Evolutionary conservation across 1,140 invertebrate species (phyloP).

Genomic region (Heliconius congener): DNA sequence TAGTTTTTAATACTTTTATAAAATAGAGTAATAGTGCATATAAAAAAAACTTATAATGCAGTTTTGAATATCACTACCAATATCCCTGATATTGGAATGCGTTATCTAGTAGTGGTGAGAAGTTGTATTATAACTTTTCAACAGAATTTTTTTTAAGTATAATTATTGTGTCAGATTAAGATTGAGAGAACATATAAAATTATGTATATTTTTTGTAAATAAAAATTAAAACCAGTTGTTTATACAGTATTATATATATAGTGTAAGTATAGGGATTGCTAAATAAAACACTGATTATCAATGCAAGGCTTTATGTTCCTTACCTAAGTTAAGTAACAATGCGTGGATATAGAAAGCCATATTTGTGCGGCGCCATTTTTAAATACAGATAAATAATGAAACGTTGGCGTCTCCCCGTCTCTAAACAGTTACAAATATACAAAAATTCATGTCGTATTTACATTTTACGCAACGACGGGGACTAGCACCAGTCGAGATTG

Average conservation of each 20-base stretch:
- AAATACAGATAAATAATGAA: conserved; percentile 66
- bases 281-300: conserved; percentile 57
- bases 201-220: background rate
- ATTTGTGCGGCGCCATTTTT: conserved; percentile 60
- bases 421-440: conserved; percentile 69
- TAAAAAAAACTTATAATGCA: background rate
- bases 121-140: background rate
- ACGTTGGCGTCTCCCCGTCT: conserved; percentile 42
- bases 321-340: conserved; percentile 78
- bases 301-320: conserved; percentile 78
- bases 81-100: no score
- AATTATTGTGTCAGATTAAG: background rate
- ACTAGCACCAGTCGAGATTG: conserved; percentile 38
- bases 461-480: conserved; percentile 33
- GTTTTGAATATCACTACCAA: background rate
- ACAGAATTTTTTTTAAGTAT: background rate
- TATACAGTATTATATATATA: background rate
- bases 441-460: conserved; percentile 61
- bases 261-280: conserved; percentile 2
- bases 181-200: background rate
- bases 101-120: background rate
- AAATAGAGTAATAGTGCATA: background rate
- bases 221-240: background rate
- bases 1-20: background rate
- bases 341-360: conserved; percentile 65